Evolutionary conservation across 2,888 invertebrate genomes (phyloP).

Genomic region (Epinotia ramella): DNA sequence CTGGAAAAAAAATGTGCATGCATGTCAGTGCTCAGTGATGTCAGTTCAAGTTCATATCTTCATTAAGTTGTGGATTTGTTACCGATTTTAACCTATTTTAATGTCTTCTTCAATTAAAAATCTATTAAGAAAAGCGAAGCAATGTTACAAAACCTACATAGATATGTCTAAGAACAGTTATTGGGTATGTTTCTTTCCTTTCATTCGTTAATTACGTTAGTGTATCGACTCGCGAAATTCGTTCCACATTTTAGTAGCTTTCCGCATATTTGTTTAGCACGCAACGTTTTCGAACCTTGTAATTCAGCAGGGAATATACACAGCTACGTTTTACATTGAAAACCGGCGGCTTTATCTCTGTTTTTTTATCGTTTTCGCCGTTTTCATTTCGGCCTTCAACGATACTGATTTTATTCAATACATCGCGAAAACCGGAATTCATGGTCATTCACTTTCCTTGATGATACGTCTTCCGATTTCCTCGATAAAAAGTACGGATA

Average conservation of each 20-base stretch:
- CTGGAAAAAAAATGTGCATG: conserved; percentile 48
- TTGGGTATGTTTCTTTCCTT: conserved; percentile 64
- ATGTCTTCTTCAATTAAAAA: conserved; percentile 74
- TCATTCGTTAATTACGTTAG: conserved; percentile 31
- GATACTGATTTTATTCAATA: not conserved
- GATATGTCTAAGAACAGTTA: conserved; percentile 63
- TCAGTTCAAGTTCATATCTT: too few species aligned
- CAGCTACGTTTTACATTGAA: conserved; percentile 5
- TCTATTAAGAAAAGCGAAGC: conserved; percentile 63
- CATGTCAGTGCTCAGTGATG: too few species aligned
- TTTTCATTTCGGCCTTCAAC: conserved; percentile 27
- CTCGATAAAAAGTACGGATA: conserved; percentile 8
- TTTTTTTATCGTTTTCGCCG: conserved; percentile 10
- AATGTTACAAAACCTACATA: conserved; percentile 63
- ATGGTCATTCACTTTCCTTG: conserved; percentile 17
- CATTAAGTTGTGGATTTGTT: conserved; percentile 5
- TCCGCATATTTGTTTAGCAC: not conserved
- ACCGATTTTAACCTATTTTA: conserved; percentile 49
- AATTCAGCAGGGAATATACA: not conserved
- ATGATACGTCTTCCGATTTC: conserved; percentile 25
- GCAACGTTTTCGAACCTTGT: conserved; percentile 16
- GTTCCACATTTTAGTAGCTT: not conserved
- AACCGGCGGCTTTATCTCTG: conserved; percentile 16
- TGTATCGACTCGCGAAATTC: conserved; percentile 16
- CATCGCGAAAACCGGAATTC: not conserved